Evolutionary conservation across 1,140 invertebrate genomes (phyloP), one percentile per base, ranked within the genome.

Genomic region (Lepidurus arcticus): DNA sequence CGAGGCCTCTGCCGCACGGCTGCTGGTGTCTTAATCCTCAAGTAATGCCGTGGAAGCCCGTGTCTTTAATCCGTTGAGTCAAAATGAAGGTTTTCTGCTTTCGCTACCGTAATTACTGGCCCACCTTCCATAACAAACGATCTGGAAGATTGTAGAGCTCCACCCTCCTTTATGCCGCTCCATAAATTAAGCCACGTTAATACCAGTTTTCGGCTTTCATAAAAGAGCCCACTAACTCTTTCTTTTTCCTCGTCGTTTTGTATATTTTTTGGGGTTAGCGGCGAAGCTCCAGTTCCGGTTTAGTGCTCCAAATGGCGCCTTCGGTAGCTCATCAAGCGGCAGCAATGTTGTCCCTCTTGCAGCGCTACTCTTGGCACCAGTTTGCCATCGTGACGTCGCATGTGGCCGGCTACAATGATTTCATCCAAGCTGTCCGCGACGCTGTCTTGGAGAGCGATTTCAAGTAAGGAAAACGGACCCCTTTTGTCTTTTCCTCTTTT

Each of bases 301-400:
- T 94, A 81, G 92, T 94, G 81, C 87, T 98, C 73, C 95, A 98
- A 85, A 86, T 98, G 81, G 95, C 96, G 7, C 96, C 96, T 11
- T 95, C 95, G 44, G 89, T 98, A 76, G 93, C 95, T 85, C 96
- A 98, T 84, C 95, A 97, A 81, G 85, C 85, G 24, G 79, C 82
- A 45, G 86, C 86, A 10, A 87, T 87, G 83, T 84, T 98, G 79
- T 94, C 92, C 84, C 95, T 98, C 81, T 86, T 98, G 82, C 91
- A 94, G 84, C 88, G 95, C 75, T 98, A 98, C 87, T 96, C 97
- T 84, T 98, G 96, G 96, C 94, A 96, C 84, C 92, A 95, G 82
- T 97, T 98, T 85, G 94, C 94, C 79, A 92, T 98, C 76, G 93
- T 98, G 42, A 88, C 87, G 4, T 85, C 85, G 11, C 91, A 94